Percentiles rank a stretch among this genome's conserved stretches.
Evolutionary conservation across 2,888 invertebrate species (phyloP).

Genomic region (Oeneis ivallda): DNA sequence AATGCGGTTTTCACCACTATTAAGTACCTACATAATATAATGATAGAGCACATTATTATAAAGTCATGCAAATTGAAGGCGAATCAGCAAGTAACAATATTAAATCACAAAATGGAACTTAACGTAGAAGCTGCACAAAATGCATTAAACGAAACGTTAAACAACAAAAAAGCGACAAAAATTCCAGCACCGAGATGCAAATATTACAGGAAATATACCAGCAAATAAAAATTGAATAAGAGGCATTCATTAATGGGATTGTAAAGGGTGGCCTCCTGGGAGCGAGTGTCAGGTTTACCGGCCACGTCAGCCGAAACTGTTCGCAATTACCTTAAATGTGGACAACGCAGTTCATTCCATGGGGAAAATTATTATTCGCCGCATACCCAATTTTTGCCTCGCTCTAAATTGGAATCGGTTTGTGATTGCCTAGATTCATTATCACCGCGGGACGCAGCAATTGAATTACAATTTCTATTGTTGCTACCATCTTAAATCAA

Average conservation of each 20-base stretch:
- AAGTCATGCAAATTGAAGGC: background rate
- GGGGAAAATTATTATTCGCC: conserved; percentile 78
- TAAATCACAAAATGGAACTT: background rate
- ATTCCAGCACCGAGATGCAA: conserved; percentile 27
- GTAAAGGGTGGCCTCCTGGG: conserved; percentile 73
- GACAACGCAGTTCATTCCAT: conserved; percentile 73
- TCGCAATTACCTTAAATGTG: conserved; percentile 81
- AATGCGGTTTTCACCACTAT: background rate
- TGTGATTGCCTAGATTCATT: conserved; percentile 64
- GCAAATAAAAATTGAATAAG: conserved; percentile 71
- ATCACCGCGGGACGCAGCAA: conserved; percentile 40
- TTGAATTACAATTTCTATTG: conserved; percentile 21
- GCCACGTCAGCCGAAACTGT: conserved; percentile 77
- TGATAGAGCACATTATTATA: background rate
- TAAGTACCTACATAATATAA: background rate
- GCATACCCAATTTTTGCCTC: conserved; percentile 74
- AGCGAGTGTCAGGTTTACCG: conserved; percentile 72
- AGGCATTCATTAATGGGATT: conserved; percentile 77
- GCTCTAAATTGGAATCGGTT: conserved; percentile 65
- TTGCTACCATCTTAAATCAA: conserved; percentile 7
- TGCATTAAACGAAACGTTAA: conserved; percentile 6
- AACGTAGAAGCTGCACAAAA: background rate
- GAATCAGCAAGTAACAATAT: no score
- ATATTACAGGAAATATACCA: conserved; percentile 40
- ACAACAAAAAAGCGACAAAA: conserved; percentile 5